These are phyloP conservation scores for Microplitis demolitor DNA, from an alignment of 1,140 invertebrate genomes.

Conservation along the genomic window DNA sequence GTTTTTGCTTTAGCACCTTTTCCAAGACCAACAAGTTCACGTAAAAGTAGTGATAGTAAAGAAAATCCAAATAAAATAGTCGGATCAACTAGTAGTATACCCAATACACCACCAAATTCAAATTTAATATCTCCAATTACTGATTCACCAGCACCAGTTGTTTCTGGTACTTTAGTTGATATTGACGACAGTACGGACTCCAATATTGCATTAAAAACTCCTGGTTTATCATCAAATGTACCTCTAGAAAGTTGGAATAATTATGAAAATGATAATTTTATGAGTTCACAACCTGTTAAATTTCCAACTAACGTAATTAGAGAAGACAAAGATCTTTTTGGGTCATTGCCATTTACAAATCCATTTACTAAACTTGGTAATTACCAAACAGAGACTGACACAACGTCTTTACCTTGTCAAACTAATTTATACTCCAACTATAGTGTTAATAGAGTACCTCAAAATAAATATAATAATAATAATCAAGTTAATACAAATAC, in stretches of 20 bases:
- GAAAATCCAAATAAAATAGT: conserved; percentile 38
- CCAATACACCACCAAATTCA: conserved; percentile 36
- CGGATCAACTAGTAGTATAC: conserved; percentile 29
- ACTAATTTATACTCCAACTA: conserved; percentile 19
- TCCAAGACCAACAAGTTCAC: conserved; percentile 59
- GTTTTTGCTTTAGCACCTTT: conserved; percentile 80
- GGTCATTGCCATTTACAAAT: conserved; percentile 64
- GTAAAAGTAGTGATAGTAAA: conserved; percentile 45
- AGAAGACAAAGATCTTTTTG: conserved; percentile 61
- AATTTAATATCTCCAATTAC: conserved; percentile 34
- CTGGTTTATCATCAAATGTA: conserved; percentile 15
- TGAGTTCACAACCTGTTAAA: not conserved
- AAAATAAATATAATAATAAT: not conserved
- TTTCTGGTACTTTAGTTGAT: conserved; percentile 40
- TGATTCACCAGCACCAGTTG: conserved; percentile 36
- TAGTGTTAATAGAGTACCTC: not conserved
- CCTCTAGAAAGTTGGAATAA: conserved; percentile 18
- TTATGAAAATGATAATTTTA: conserved; percentile 37
- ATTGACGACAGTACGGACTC: conserved; percentile 25
- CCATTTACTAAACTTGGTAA: conserved; percentile 43
- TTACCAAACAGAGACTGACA: conserved; percentile 14
- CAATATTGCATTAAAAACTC: not conserved
- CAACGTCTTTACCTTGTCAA: conserved; percentile 21
- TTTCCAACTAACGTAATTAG: not conserved
- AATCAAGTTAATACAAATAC: not conserved